These are phyloP conservation scores for Cathartes aura DNA, from an alignment of 2,113 vertebrate species.

Conservation along the genomic window DNA sequence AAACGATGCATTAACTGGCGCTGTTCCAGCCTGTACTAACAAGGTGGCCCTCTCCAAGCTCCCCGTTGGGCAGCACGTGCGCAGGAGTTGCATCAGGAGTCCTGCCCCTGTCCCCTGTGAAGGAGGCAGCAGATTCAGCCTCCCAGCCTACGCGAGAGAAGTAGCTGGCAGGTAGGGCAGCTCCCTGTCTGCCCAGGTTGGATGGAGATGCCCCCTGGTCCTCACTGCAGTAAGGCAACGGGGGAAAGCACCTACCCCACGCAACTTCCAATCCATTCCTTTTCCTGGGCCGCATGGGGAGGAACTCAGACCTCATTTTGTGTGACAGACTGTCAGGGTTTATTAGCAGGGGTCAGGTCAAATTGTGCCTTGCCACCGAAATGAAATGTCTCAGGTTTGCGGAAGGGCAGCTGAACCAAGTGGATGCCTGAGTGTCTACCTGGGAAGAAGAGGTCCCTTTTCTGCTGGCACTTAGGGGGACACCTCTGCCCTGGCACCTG, in stretches of 20 bases:
- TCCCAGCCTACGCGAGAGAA: neutral
- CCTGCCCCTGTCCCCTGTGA: neutral
- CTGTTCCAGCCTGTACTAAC: neutral
- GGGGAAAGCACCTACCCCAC: neutral
- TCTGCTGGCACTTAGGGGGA: neutral
- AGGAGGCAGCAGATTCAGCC: neutral
- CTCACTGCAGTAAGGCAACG: fast-evolving
- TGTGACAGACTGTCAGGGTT: neutral
- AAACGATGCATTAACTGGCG: fast-evolving
- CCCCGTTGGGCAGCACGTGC: fast-evolving
- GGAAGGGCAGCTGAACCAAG: neutral
- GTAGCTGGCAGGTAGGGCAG: neutral
- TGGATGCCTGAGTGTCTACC: neutral
- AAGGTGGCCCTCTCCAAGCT: neutral
- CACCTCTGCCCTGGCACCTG: neutral
- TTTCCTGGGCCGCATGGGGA: fast-evolving
- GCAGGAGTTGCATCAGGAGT: neutral
- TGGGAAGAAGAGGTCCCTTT: neutral
- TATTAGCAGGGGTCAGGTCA: neutral
- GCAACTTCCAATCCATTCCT: fast-evolving
- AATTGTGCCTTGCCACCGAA: neutral
- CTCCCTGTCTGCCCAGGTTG: neutral
- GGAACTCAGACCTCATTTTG: neutral
- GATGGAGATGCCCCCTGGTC: neutral
- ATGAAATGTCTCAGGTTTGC: neutral